A percentile compares a stretch with the other conserved stretches of the same genome.
phyloP scores from a whole-genome alignment of 2,113 vertebrate genomes.

The Columba janthina region DNA sequence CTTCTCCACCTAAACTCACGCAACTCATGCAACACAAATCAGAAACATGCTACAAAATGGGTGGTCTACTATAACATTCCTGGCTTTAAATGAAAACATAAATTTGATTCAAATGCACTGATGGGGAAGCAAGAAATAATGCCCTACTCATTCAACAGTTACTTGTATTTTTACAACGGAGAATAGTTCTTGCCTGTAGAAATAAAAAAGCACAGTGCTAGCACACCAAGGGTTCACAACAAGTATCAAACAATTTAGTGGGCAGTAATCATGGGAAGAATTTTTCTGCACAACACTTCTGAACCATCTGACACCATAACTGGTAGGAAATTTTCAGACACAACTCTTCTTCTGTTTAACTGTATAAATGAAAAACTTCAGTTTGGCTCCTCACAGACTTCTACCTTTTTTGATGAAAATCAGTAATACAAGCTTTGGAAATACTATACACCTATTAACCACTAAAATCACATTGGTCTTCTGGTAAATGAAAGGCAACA shows the following conservation, averaged over 20 bases:
- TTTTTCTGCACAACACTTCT: neutral
- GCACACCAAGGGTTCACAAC: neutral
- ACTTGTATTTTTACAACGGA: fast-evolving
- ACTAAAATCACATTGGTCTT: neutral
- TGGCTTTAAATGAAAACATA: neutral
- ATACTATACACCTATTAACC: neutral
- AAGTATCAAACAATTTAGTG: neutral
- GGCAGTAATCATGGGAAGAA: neutral
- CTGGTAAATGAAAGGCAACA: conserved; percentile 20
- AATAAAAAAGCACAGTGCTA: neutral
- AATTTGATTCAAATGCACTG: neutral
- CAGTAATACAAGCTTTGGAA: neutral
- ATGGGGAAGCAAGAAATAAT: neutral
- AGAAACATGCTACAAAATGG: neutral
- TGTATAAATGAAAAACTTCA: conserved; percentile 1
- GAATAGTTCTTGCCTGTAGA: neutral
- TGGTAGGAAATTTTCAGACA: neutral
- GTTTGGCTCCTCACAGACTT: neutral
- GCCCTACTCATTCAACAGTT: neutral
- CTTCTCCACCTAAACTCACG: neutral
- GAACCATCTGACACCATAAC: neutral
- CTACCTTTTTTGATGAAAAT: neutral
- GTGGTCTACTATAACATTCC: neutral
- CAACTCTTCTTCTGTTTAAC: neutral
- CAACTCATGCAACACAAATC: neutral